These are phyloP conservation scores for Gallinago jamesoni DNA, from an alignment of 2,113 vertebrate genomes.

Conservation along the genomic window DNA sequence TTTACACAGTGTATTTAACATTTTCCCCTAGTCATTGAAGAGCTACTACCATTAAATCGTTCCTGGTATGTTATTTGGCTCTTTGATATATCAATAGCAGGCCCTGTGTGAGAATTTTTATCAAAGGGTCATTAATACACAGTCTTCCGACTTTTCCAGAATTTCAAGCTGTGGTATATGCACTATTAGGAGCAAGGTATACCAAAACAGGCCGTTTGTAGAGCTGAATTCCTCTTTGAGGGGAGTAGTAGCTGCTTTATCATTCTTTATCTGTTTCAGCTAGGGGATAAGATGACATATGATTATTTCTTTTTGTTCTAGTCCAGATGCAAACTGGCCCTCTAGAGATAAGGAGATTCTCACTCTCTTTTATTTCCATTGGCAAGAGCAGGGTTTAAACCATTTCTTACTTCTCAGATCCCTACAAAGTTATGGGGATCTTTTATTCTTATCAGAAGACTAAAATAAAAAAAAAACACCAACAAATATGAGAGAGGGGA, in stretches of 20 bases:
- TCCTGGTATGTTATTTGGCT: neutral
- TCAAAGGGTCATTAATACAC: neutral
- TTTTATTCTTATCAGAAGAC: neutral
- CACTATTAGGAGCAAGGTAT: neutral
- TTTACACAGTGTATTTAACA: neutral
- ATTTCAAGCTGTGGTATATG: neutral
- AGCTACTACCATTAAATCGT: neutral
- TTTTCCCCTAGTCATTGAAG: slow-evolving; percentile 1
- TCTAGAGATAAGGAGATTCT: neutral
- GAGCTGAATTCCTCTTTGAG: neutral
- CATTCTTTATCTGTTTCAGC: neutral
- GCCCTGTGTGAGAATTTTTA: neutral
- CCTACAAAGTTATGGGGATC: neutral
- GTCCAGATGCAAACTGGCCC: neutral
- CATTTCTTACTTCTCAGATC: neutral
- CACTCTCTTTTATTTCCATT: neutral
- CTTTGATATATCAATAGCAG: neutral
- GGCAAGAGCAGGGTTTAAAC: neutral
- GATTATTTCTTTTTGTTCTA: neutral
- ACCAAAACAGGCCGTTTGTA: neutral
- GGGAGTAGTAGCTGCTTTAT: neutral
- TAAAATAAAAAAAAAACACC: neutral
- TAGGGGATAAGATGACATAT: neutral
- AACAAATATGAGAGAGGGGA: neutral
- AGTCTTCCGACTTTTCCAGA: neutral